These are phyloP conservation scores for Heterotis niloticus DNA, from an alignment of 2,113 vertebrate genomes.

Conservation along the genomic window DNA sequence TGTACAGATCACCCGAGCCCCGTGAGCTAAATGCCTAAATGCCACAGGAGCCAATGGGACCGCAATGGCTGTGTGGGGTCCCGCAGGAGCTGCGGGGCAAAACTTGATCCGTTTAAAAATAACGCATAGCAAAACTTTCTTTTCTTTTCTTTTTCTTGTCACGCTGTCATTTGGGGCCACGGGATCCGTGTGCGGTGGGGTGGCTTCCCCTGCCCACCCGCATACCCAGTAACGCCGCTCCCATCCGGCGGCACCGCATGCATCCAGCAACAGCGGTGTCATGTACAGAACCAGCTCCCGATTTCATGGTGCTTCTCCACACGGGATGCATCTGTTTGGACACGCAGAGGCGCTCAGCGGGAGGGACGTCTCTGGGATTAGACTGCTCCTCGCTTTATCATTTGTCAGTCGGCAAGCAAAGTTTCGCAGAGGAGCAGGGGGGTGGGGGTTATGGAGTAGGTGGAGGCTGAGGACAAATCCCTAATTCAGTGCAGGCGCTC, in stretches of 20 bases:
- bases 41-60: no score
- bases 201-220: conserved; percentile 40
- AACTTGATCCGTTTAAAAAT: neutral
- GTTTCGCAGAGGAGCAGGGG: neutral
- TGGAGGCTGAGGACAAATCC: conserved; percentile 6
- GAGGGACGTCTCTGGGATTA: conserved; percentile 58
- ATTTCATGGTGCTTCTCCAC: conserved; percentile 68
- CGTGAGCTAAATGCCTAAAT: no score
- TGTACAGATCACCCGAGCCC: no score
- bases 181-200: conserved; percentile 21
- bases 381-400: conserved; percentile 67
- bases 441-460: neutral
- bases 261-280: conserved; percentile 44
- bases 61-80: neutral
- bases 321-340: conserved; percentile 56
- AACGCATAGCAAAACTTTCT: neutral
- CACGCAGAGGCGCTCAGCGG: conserved; percentile 55
- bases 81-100: no score
- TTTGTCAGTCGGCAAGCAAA: conserved; percentile 57
- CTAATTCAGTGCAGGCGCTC: conserved; percentile 57
- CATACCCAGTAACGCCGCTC: conserved; percentile 46
- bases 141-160: neutral
- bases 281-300: conserved; percentile 53
- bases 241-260: conserved; percentile 39
- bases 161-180: neutral